These are phyloP conservation scores for Anadara kagoshimensis DNA, from an alignment of 1,140 invertebrate species.

Conservation along the genomic window DNA sequence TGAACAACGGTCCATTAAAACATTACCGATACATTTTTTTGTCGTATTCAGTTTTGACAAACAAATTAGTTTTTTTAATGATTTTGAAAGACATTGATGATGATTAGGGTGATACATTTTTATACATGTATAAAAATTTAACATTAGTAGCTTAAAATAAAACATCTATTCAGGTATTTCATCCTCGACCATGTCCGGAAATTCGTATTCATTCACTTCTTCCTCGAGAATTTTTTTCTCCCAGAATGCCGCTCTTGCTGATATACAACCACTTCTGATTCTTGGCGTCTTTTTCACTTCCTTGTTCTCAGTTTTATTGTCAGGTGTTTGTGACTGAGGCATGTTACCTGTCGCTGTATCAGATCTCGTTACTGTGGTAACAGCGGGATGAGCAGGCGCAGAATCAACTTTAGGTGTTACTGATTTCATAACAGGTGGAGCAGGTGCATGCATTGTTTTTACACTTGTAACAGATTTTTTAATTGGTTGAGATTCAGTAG, in stretches of 20 bases:
- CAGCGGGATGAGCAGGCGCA: constrained; percentile 13
- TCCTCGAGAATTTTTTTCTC: constrained; percentile 57
- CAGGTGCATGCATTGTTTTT: neutral
- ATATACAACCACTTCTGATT: constrained; percentile 59
- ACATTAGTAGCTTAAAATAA: too few relatives aligned
- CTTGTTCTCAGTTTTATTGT: neutral
- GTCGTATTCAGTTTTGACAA: too few relatives aligned
- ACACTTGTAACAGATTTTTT: neutral
- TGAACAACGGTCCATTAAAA: too few relatives aligned
- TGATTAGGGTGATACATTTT: too few relatives aligned
- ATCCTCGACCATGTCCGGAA: constrained; percentile 57
- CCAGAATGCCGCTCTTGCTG: constrained; percentile 63
- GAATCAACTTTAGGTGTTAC: constrained; percentile 10
- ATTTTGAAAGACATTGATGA: too few relatives aligned
- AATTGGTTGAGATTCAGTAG: constrained; percentile 1
- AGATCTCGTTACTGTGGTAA: constrained; percentile 2
- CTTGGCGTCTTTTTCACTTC: constrained; percentile 34
- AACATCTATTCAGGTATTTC: neutral
- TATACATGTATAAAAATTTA: too few relatives aligned
- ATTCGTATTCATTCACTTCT: constrained; percentile 45
- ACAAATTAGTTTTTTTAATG: too few relatives aligned
- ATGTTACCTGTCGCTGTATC: neutral
- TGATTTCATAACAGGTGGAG: neutral
- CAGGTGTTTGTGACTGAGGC: neutral
- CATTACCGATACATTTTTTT: too few relatives aligned